Base-by-base conservation (phyloP, 2,797 vertebrate species). In the Amblyopsis hoosieri region DNA sequence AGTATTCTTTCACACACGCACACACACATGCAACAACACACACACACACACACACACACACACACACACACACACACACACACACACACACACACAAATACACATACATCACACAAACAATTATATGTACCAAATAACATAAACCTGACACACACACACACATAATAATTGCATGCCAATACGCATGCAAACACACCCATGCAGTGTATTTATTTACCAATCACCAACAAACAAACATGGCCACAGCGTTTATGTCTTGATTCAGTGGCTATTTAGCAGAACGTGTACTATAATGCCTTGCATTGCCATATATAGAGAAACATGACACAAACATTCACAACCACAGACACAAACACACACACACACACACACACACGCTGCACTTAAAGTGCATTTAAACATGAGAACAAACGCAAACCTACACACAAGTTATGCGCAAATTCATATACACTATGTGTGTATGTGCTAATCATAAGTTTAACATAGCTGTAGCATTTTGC, bases 401-500 rank as follows among this genome's bases (percentile, higher is more conserved):
- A 31, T 33, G 57, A 71, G 47, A 60, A 68, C 56, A 67, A 59
- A 57, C 45, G 66, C 65, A 62, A 54, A 14, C 8, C 59, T 55
- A 60, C 45, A 60, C 57, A 60, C 31, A 49, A 45, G 50, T 51
- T 66, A 67, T 66, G 68, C 42, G 47, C 65, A 71, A 62, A 17
- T 79, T 74, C 79, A 82, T 84, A 79, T 75, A 75, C 78, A 81
- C 79, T 71, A 62, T 80, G 87, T 79, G 78, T 80, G 78, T 86
- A 81, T 81, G 78, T 81, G 80, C 69, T 58, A 64, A 65, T 76
- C 74, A 76, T 83, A 1, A 53, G 78, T 82, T 74, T 72, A 69
- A 82, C 85, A 82, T 85, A 92, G 85, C 85, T 88, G 81, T 87
- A 91, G 85, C 85, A 77, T 90, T 92, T 90, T 91, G 90, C 90